Conservation (phyloP, 2,113 vertebrate species). For the Microtus richardsoni region DNA sequence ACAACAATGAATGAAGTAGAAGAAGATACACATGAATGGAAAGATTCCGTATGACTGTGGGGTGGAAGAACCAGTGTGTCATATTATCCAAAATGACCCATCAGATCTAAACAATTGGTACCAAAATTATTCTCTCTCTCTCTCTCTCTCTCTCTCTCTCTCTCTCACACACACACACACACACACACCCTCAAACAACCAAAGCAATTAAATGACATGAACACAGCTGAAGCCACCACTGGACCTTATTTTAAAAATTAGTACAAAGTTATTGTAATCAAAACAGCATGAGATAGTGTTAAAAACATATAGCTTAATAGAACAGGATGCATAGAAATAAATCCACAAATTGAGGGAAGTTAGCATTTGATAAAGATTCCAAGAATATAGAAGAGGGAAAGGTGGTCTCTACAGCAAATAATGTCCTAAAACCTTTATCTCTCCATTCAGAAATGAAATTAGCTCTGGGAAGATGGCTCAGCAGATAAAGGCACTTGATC, state of each 20-base stretch:
- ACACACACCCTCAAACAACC: neutral
- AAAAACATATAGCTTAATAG: neutral
- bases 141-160: too few species aligned
- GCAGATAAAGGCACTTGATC: neutral
- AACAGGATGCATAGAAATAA: neutral
- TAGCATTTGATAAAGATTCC: neutral
- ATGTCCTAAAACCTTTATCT: neutral
- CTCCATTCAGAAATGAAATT: neutral
- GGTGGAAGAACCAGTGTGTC: neutral
- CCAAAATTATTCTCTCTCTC: neutral
- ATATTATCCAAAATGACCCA: neutral
- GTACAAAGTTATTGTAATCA: neutral
- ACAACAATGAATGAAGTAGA: neutral
- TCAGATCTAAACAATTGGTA: neutral
- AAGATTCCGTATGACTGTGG: neutral
- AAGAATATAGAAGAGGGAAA: neutral
- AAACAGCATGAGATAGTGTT: neutral
- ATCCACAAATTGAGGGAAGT: neutral
- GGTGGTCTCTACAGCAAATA: neutral
- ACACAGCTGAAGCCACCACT: neutral
- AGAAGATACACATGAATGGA: neutral
- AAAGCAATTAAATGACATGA: neutral
- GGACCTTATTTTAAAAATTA: neutral
- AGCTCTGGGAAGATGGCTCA: neutral
- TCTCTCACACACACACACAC: neutral